These are phyloP conservation scores for Troides aeacus DNA, from an alignment of 2,888 invertebrate species.

Conservation along the genomic window DNA sequence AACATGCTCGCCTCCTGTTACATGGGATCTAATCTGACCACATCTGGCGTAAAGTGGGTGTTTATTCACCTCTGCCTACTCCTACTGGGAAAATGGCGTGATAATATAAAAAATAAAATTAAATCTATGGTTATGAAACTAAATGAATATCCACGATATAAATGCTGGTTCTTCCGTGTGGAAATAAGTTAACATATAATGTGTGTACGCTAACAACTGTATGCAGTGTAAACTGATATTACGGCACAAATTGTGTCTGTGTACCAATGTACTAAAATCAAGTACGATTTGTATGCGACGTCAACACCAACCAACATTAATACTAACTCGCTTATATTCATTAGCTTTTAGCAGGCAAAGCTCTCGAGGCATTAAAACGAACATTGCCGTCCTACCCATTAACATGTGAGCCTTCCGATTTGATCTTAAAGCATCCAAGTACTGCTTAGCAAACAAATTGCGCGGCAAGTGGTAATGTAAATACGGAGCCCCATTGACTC, in stretches of 20 bases:
- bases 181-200: background rate
- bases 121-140: too few species aligned
- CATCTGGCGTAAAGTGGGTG: too few species aligned
- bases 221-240: conserved; percentile 41
- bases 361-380: conserved; percentile 37
- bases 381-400: conserved; percentile 40
- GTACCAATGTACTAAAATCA: conserved; percentile 41
- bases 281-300: conserved; percentile 63
- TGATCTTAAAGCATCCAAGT: conserved; percentile 29
- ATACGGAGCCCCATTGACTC: conserved; percentile 22
- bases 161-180: too few species aligned
- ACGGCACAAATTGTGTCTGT: conserved; percentile 37
- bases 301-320: conserved; percentile 56
- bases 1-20: too few species aligned
- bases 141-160: too few species aligned
- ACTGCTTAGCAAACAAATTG: conserved; percentile 26
- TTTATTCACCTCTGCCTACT: too few species aligned
- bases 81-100: too few species aligned
- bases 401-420: conserved; percentile 35
- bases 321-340: conserved; percentile 48
- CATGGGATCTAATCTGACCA: too few species aligned
- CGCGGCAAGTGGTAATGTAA: conserved; percentile 25
- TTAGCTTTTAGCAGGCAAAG: conserved; percentile 48
- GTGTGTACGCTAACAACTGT: background rate
- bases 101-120: too few species aligned